Base-by-base conservation (phyloP, 2,797 vertebrate genomes). In the Hephaestus fuliginosus region DNA sequence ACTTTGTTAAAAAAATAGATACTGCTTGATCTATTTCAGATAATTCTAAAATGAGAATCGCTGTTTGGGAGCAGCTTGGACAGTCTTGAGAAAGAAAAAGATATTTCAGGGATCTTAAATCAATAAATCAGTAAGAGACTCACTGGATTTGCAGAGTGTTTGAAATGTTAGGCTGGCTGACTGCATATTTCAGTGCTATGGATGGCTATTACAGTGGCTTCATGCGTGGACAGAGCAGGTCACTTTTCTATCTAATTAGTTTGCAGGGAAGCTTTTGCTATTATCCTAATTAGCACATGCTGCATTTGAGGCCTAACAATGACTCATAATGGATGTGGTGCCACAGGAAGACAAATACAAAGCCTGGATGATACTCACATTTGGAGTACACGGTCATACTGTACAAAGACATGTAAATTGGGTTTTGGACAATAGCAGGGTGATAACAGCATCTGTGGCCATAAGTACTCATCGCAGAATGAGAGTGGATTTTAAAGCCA, bases 21-120 rank as follows among this genome's bases (percentile, higher is more conserved):
- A 5, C n/a, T 17, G 51, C 65, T 84, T 89, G 73, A 90, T 89
- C 80, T 86, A 83, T 83, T 88, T 84, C 65, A 78, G 83, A 84
- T 91, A 44, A 76, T 71, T 78, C 51, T 62, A 25, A 64, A 63
- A 55, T 53, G 30, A 58, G 20, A 39, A 44, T 30, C 7, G 58
- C 69, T 73, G 74, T 82, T 30, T 60, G 48, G 65, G 48, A 69
- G 44, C 78, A 74, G 48, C 22, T 69, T 69, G 72, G 72, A 81
- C 52, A 49, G 56, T 65, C 53, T 83, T 75, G 65, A 60, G 60
- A 85, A 49, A 66, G 81, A 71, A 78, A 81, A 69, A 71, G 76
- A 83, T 70, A 82, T 87, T 63, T 53, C 28, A 17, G 55, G 72
- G 65, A 76, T 73, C 58, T 69, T 81, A 63, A 78, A 87, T 88